Conservation (phyloP, 2,888 invertebrate species). For the Beris chalybata region DNA sequence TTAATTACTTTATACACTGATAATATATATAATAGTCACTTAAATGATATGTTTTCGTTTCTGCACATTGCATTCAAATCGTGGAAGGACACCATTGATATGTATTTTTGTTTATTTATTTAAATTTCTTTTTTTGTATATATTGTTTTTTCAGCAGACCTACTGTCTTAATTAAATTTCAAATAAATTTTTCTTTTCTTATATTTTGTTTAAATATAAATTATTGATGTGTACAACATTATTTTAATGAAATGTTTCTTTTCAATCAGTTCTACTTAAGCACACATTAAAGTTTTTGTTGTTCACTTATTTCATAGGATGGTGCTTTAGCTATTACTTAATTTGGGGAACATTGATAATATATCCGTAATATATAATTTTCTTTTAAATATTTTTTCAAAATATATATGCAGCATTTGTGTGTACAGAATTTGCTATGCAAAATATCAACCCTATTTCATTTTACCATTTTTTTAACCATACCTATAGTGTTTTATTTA, state of each 20-base stretch:
- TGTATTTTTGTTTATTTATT: constrained; percentile 33
- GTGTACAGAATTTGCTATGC: constrained; percentile 1
- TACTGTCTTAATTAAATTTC: constrained; percentile 1
- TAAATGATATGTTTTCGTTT: constrained; percentile 29
- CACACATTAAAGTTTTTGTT: constrained; percentile 24
- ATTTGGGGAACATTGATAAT: not conserved
- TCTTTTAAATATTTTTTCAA: not conserved
- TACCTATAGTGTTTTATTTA: not conserved
- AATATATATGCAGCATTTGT: not conserved
- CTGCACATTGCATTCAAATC: constrained; percentile 26
- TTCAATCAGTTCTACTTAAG: constrained; percentile 35
- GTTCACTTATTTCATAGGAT: not conserved
- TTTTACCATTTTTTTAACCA: not conserved
- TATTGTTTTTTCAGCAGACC: constrained; percentile 1
- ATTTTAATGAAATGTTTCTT: constrained; percentile 7
- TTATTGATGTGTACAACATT: constrained; percentile 14
- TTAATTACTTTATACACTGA: constrained; percentile 13
- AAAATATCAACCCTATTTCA: too few relatives aligned
- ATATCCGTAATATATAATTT: not conserved
- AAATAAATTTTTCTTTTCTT: not conserved
- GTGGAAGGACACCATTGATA: constrained; percentile 38
- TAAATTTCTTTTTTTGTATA: constrained; percentile 25
- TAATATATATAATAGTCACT: constrained; percentile 19
- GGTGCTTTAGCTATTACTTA: not conserved
- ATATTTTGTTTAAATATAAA: constrained; percentile 15